Conservation (phyloP, 1,140 invertebrate species). For the Ips nitidus region DNA sequence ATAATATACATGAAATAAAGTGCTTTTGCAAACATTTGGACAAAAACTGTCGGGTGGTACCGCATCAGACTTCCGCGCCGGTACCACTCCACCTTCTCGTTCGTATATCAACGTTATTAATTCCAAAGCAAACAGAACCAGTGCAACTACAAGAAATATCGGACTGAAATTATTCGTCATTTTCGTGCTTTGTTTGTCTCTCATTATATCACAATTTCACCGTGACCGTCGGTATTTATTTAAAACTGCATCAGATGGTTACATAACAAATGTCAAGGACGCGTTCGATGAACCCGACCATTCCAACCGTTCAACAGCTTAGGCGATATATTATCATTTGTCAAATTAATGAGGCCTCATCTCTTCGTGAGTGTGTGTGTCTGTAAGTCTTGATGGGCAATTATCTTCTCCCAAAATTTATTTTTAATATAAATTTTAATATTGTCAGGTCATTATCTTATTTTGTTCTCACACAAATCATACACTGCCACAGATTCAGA, state of each 20-base stretch:
- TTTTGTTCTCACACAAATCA: not conserved
- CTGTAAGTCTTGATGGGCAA: not conserved
- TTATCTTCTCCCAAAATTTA: not conserved
- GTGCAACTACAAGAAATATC: not conserved
- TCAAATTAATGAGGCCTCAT: constrained; percentile 15
- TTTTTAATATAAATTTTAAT: constrained; percentile 4
- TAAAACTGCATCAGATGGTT: constrained; percentile 15
- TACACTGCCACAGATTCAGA: too few species aligned
- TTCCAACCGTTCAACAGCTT: not conserved
- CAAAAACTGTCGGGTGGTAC: not conserved
- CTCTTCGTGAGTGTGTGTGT: not conserved
- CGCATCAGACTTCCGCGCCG: too few species aligned
- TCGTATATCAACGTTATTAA: too few species aligned
- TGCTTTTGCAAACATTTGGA: not conserved
- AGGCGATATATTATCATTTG: constrained; percentile 16
- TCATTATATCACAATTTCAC: constrained; percentile 5
- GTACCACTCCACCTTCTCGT: too few species aligned
- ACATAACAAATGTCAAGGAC: constrained; percentile 25
- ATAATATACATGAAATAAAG: not conserved
- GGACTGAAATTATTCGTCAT: not conserved
- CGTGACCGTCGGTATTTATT: constrained; percentile 9
- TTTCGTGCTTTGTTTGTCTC: constrained; percentile 1
- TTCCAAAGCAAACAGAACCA: too few species aligned
- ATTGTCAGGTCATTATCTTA: not conserved
- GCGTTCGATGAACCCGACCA: constrained; percentile 12